Evolutionary conservation across 2,797 vertebrate species (phyloP), one percentile per base, ranked within the genome.

Genomic region (Clarias platycephalus): DNA sequence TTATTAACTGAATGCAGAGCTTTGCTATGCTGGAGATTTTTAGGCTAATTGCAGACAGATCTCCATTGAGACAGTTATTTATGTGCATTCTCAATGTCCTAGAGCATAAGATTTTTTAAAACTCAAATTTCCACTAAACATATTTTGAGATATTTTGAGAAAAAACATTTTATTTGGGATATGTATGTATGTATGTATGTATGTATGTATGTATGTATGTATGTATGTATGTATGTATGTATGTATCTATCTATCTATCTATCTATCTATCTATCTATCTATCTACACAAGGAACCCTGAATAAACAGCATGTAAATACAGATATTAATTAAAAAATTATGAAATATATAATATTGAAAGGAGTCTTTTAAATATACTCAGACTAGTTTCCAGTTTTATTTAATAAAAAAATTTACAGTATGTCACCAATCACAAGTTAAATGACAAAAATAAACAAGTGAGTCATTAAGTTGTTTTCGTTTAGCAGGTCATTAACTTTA

Each of bases 101-200:
- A 92, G 89, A 90, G 86, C 90, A 91, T 90, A 84, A 90, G 91
- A 88, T 86, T 86, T 34, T 84, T 85, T 84, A 12, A 12, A n/a
- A 87, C 88, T 87, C 84, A 53, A 53, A 82, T 80, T 76, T 75
- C 85, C 68, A 68, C 86, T 90, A 92, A 91, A 92, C 91, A 58
- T 79, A 88, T n/a, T n/a, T n/a, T n/a, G n/a, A n/a, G n/a, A n/a
- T n/a, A n/a, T n/a, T n/a, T n/a, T n/a, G n/a, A n/a, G n/a, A n/a
- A n/a, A n/a, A n/a, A n/a, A n/a, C n/a, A 93, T 93, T 93, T 90
- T 88, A 44, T 44, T 10, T 10, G 44, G 9, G 44, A 10, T 44
- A 44, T 53, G 49, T 53, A 53, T 53, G 49, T 53, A 53, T 13
- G 12, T 49, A 49, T 49, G 9, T 12, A 44, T 44, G 9, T 44